Conservation (phyloP, 2,113 vertebrate species). For the Antigone vipio region DNA sequence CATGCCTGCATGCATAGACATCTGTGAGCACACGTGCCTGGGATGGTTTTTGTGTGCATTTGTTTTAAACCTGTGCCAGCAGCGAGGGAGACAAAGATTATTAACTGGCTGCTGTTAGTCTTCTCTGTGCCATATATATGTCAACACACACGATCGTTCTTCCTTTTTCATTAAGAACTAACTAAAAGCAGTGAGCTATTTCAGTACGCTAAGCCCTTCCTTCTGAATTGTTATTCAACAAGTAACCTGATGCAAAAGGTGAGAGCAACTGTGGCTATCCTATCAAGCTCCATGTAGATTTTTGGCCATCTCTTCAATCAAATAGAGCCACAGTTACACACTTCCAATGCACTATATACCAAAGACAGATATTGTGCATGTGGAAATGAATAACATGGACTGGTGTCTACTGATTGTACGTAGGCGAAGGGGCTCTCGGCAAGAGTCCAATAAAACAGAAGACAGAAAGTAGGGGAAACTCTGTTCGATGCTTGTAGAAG, state of each 20-base stretch:
- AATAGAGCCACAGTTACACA: neutral
- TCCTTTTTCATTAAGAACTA: conserved; percentile 50
- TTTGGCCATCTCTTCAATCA: neutral
- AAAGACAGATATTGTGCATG: neutral
- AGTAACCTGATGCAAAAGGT: neutral
- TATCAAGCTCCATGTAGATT: neutral
- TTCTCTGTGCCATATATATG: conserved; percentile 34
- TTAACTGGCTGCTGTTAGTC: conserved; percentile 39
- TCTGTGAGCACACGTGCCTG: conserved; percentile 34
- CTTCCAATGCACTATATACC: neutral
- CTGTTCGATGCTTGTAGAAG: neutral
- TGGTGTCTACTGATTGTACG: neutral
- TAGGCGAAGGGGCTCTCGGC: neutral
- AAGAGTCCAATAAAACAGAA: neutral
- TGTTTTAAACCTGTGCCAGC: conserved; percentile 51
- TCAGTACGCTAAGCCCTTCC: neutral
- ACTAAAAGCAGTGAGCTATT: conserved; percentile 34
- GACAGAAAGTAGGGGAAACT: neutral
- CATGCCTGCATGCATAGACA: conserved; percentile 8
- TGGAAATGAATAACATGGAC: neutral
- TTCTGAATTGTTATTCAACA: conserved; percentile 28
- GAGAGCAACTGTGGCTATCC: neutral
- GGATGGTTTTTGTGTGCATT: neutral
- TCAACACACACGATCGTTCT: neutral
- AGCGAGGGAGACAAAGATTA: conserved; percentile 32